phyloP scores from a whole-genome alignment of 2,113 vertebrate species.

The Lichenostomus cassidix region DNA sequence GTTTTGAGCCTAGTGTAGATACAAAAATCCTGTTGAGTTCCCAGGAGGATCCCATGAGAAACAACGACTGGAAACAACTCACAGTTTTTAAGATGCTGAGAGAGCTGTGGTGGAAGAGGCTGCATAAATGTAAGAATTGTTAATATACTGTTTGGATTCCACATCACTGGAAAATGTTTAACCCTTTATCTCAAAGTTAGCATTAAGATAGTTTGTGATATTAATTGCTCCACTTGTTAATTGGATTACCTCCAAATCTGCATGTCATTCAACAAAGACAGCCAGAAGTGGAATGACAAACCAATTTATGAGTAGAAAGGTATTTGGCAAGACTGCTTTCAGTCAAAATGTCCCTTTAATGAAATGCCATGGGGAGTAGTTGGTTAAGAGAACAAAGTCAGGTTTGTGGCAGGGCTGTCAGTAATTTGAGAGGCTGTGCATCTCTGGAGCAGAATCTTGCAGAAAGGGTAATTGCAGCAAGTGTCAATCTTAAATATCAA shows the following conservation, averaged over 20 bases:
- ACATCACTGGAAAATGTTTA: neutral
- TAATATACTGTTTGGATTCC: neutral
- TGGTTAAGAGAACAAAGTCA: conserved; percentile 74
- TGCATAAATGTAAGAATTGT: neutral
- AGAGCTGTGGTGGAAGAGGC: neutral
- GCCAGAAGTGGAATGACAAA: conserved; percentile 44
- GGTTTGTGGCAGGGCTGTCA: conserved; percentile 64
- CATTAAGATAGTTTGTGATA: neutral
- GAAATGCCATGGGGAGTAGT: conserved; percentile 69
- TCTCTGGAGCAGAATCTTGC: conserved; percentile 58
- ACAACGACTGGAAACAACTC: neutral
- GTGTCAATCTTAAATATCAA: conserved; percentile 62
- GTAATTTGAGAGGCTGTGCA: conserved; percentile 69
- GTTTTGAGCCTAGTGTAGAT: neutral
- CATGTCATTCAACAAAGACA: conserved; percentile 18
- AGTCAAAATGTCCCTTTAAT: conserved; percentile 68
- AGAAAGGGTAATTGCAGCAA: conserved; percentile 72
- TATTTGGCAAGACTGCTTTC: conserved; percentile 64
- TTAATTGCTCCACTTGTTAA: conserved; percentile 21
- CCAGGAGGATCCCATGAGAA: neutral
- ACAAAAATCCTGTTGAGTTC: neutral
- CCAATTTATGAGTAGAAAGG: conserved; percentile 54
- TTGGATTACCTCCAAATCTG: conserved; percentile 42
- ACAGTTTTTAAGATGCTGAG: neutral
- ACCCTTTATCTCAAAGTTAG: conserved; percentile 10